A percentile compares a stretch with the other conserved stretches of the same genome.
Evolutionary conservation across 2,113 vertebrate genomes (phyloP).

Genomic region (human): DNA sequence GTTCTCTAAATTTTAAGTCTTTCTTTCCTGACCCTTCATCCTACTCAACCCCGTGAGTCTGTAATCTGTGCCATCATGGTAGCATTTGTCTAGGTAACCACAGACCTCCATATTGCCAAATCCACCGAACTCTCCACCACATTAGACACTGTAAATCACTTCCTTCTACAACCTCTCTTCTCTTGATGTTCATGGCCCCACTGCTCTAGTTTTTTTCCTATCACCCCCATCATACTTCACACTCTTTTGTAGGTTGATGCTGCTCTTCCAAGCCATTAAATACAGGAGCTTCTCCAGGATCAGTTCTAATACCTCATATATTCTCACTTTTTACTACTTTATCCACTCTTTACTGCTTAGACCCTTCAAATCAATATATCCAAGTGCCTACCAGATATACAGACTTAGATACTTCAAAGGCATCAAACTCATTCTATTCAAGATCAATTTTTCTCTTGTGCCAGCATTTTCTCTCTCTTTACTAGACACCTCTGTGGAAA

Average conservation of each 20-base stretch:
- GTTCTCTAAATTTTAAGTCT: not conserved
- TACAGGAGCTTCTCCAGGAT: not conserved
- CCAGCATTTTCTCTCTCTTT: not conserved
- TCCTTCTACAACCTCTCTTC: not conserved
- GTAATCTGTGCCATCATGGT: not conserved
- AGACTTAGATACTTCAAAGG: not conserved
- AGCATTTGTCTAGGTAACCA: not conserved
- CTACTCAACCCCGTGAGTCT: not conserved
- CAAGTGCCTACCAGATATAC: not conserved
- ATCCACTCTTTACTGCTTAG: not conserved
- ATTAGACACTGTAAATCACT: not conserved
- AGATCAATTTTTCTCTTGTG: not conserved
- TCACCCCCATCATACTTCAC: not conserved
- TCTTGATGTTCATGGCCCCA: not conserved
- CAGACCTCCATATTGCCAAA: not conserved
- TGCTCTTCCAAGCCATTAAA: not conserved
- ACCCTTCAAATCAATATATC: not conserved
- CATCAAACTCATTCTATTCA: not conserved
- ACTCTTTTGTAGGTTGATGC: not conserved
- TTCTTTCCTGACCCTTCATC: not conserved
- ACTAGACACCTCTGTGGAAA: not conserved
- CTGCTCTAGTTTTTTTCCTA: not conserved
- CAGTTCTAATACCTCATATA: not conserved
- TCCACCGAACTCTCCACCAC: not conserved
- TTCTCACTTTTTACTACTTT: not conserved